Evolutionary conservation across 2,113 vertebrate genomes (phyloP).

Genomic region (Oophaga pumilio): DNA sequence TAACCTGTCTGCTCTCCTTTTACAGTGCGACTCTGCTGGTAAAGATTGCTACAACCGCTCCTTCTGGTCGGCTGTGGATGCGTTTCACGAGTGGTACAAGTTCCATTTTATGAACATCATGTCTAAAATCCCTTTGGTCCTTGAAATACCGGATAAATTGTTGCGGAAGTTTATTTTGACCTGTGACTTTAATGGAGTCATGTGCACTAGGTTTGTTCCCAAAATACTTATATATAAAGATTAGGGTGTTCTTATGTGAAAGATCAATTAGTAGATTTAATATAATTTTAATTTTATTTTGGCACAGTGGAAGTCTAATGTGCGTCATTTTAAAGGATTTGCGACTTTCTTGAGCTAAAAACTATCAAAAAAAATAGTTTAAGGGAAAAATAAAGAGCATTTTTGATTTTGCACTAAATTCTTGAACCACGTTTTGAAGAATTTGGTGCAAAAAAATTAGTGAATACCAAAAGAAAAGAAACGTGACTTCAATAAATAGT

Average conservation of each 20-base stretch:
- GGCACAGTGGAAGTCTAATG: too few species aligned
- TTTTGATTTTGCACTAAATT: too few species aligned
- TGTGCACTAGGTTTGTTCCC: slow-evolving; percentile 60
- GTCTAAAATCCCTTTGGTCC: slow-evolving; percentile 51
- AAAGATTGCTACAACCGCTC: slow-evolving; percentile 66
- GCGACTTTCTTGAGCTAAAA: too few species aligned
- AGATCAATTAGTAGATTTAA: background rate
- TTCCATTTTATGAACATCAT: slow-evolving; percentile 71
- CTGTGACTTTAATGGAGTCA: slow-evolving; percentile 62
- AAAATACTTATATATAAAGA: background rate
- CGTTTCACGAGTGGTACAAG: slow-evolving; percentile 68
- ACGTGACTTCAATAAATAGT: too few species aligned
- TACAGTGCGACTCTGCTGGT: slow-evolving; percentile 67
- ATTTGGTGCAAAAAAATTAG: too few species aligned
- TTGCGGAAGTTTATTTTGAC: slow-evolving; percentile 64
- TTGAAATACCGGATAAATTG: background rate
- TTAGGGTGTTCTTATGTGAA: background rate
- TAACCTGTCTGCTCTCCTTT: background rate
- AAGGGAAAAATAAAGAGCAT: too few species aligned
- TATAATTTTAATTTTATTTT: too few species aligned
- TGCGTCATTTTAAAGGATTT: too few species aligned
- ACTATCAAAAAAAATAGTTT: too few species aligned
- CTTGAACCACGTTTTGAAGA: too few species aligned
- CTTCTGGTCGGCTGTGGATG: slow-evolving; percentile 61
- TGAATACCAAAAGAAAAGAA: too few species aligned